These are phyloP conservation scores for Phorcus lineatus DNA, from an alignment of 2,888 invertebrate species.

Conservation along the genomic window DNA sequence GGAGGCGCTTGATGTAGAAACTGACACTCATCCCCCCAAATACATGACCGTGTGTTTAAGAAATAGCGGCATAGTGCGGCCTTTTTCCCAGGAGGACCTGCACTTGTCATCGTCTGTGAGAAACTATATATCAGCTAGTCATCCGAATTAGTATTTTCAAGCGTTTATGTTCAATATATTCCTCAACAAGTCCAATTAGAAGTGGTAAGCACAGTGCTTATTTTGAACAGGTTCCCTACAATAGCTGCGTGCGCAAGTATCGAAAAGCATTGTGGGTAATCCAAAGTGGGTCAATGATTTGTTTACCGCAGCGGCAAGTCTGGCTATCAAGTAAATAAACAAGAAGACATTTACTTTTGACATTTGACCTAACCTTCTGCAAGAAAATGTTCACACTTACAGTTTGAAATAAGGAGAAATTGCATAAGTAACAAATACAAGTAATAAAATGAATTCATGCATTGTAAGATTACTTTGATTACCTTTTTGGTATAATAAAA, in stretches of 20 bases:
- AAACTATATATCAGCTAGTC: conserved; percentile 22
- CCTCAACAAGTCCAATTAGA: conserved; percentile 5
- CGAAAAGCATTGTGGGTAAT: conserved; percentile 44
- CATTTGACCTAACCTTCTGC: background rate
- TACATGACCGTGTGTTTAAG: conserved; percentile 60
- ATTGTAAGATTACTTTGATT: too few relatives aligned
- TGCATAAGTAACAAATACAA: too few relatives aligned
- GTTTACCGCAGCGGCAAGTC: background rate
- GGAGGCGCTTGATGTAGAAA: conserved; percentile 63
- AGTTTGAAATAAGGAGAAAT: too few relatives aligned
- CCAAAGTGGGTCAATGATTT: conserved; percentile 25
- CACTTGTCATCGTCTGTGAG: conserved; percentile 58
- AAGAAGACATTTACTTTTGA: background rate
- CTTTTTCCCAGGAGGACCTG: conserved; percentile 57
- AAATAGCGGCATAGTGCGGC: conserved; percentile 66
- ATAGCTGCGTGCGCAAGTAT: conserved; percentile 49
- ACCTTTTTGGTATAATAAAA: too few relatives aligned
- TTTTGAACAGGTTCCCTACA: conserved; percentile 49
- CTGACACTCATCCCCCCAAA: conserved; percentile 66
- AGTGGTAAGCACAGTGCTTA: conserved; percentile 23
- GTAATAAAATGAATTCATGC: too few relatives aligned
- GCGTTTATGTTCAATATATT: conserved; percentile 1
- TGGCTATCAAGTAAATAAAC: conserved; percentile 14
- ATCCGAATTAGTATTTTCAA: conserved; percentile 4
- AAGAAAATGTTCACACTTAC: too few relatives aligned